A percentile compares a stretch with the other conserved stretches of the same genome.
Evolutionary conservation across 2,888 invertebrate species (phyloP).

Genomic region (Chrysolina americana): DNA sequence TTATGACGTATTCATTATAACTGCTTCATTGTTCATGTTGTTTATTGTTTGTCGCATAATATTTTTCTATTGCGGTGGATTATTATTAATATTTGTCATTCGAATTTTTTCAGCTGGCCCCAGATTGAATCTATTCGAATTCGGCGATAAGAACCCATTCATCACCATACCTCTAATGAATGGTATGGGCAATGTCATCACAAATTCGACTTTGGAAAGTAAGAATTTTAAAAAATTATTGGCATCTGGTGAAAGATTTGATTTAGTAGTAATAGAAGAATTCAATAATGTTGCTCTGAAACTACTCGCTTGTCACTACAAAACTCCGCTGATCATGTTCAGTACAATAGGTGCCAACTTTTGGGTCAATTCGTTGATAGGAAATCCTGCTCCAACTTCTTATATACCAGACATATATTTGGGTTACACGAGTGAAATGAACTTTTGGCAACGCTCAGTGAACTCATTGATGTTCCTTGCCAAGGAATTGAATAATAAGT

Average conservation of each 20-base stretch:
- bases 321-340: conserved; percentile 63
- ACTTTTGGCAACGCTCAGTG: conserved; percentile 71
- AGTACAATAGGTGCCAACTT: conserved; percentile 68
- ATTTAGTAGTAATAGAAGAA: conserved; percentile 67
- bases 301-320: conserved; percentile 63
- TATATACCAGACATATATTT: conserved; percentile 70
- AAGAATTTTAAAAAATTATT: conserved; percentile 60
- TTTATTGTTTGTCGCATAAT: too few relatives aligned
- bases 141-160: too few relatives aligned
- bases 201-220: background rate
- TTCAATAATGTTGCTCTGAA: conserved; percentile 69
- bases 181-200: too few relatives aligned
- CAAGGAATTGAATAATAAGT: conserved; percentile 46
- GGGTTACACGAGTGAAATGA: conserved; percentile 68
- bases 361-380: conserved; percentile 70
- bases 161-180: too few relatives aligned
- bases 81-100: too few relatives aligned
- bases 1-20: too few relatives aligned
- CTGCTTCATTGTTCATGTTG: too few relatives aligned
- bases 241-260: conserved; percentile 63
- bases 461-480: conserved; percentile 67
- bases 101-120: too few relatives aligned
- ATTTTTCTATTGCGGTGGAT: too few relatives aligned
- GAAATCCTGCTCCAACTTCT: conserved; percentile 70
- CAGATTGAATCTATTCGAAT: too few relatives aligned